A percentile compares a stretch with the other conserved stretches of the same genome.
These are phyloP conservation scores for Corapipo altera DNA, from an alignment of 2,113 vertebrate species.

Conservation along the genomic window DNA sequence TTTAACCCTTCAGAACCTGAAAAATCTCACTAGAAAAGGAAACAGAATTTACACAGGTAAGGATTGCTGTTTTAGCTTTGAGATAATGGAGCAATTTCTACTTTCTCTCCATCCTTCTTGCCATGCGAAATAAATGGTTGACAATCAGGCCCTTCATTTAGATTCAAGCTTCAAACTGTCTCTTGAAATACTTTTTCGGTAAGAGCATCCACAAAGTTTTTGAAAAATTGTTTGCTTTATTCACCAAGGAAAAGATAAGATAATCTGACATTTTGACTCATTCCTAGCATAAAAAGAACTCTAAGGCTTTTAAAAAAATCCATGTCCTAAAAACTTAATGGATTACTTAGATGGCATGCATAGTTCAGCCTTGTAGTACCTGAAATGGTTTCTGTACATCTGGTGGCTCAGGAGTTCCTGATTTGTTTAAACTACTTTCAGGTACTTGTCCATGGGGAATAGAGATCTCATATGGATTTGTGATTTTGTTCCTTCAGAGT, in stretches of 20 bases:
- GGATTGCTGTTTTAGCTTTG: conserved; percentile 26
- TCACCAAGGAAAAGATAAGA: conserved; percentile 35
- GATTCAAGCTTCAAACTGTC: neutral
- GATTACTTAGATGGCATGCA: neutral
- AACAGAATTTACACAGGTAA: neutral
- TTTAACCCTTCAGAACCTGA: neutral
- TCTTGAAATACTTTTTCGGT: conserved; percentile 33
- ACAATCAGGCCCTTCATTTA: neutral
- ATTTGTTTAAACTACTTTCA: neutral
- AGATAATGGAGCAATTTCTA: neutral
- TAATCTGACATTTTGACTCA: conserved; percentile 13
- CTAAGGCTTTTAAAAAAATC: neutral
- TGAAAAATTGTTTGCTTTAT: conserved; percentile 59
- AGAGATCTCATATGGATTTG: neutral
- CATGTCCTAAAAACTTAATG: conserved; percentile 4
- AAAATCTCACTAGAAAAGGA: conserved; percentile 6
- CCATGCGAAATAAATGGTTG: neutral
- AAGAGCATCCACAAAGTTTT: conserved; percentile 54
- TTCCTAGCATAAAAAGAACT: conserved; percentile 1
- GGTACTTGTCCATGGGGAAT: neutral
- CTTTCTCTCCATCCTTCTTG: neutral
- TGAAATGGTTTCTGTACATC: neutral
- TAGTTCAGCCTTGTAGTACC: neutral
- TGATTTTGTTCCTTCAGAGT: neutral
- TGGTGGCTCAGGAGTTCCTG: neutral